Percentiles rank a stretch among this genome's conserved stretches.
Conservation (phyloP, 1,140 invertebrate species). For the Stegodyphus mimosarum region DNA sequence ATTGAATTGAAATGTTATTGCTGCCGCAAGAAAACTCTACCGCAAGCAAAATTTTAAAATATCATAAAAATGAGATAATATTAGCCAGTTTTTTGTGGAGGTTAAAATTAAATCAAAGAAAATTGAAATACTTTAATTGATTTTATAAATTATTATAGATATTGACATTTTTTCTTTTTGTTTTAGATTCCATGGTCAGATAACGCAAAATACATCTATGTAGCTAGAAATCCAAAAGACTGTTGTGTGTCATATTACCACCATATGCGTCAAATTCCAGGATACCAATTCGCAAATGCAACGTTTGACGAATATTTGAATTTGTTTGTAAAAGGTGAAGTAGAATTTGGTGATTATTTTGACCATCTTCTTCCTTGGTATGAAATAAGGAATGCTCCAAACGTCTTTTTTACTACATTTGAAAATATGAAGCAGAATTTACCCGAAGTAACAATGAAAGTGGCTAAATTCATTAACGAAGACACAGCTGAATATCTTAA, state of each 20-base stretch:
- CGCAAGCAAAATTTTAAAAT: too few relatives aligned
- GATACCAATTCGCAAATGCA: constrained; percentile 71
- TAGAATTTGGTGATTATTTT: constrained; percentile 68
- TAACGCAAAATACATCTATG: constrained; percentile 76
- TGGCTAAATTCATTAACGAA: constrained; percentile 57
- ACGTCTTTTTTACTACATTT: constrained; percentile 67
- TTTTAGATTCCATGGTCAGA: constrained; percentile 70
- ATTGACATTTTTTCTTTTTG: neutral
- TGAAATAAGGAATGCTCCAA: constrained; percentile 63
- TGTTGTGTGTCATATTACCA: constrained; percentile 86
- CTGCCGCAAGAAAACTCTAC: too few relatives aligned
- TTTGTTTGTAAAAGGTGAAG: constrained; percentile 65
- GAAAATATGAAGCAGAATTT: constrained; percentile 62
- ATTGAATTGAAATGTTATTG: too few relatives aligned
- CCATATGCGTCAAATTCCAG: constrained; percentile 59
- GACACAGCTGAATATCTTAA: constrained; percentile 10
- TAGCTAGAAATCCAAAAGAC: constrained; percentile 87
- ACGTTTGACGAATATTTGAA: constrained; percentile 67
- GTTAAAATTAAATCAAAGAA: too few relatives aligned
- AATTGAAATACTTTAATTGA: too few relatives aligned
- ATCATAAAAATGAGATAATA: too few relatives aligned
- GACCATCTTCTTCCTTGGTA: constrained; percentile 67
- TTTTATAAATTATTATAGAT: too few relatives aligned
- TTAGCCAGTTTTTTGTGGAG: too few relatives aligned
- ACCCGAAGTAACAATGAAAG: constrained; percentile 24